Evolutionary conservation across 1,140 invertebrate genomes (phyloP).

Genomic region (Melitaea cinxia): DNA sequence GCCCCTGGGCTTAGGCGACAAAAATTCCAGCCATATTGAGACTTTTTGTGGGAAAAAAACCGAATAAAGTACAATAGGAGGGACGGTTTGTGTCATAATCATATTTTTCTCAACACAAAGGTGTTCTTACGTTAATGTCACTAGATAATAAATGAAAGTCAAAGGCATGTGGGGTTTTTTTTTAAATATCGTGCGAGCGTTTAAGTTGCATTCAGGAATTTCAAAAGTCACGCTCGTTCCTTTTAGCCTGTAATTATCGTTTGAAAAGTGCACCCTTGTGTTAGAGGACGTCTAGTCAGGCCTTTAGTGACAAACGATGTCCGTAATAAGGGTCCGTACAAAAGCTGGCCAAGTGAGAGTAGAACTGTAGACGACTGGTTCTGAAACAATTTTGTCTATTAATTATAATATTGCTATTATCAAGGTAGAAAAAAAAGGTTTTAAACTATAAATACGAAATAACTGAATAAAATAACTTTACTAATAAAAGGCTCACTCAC

Average conservation of each 20-base stretch:
- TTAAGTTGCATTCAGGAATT: slow-evolving; percentile 37
- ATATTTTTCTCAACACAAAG: slow-evolving; percentile 73
- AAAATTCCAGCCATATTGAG: slow-evolving; percentile 62
- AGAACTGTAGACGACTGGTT: too few relatives aligned
- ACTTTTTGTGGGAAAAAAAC: slow-evolving; percentile 62
- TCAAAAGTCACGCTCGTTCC: slow-evolving; percentile 35
- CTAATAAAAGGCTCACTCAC: too few relatives aligned
- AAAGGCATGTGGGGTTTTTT: slow-evolving; percentile 50
- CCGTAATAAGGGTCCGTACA: slow-evolving; percentile 8
- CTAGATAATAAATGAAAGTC: slow-evolving; percentile 67
- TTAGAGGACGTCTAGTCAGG: slow-evolving; percentile 15
- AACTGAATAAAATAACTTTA: too few relatives aligned
- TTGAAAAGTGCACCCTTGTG: slow-evolving; percentile 17
- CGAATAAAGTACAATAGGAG: slow-evolving; percentile 72
- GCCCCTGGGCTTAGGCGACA: slow-evolving; percentile 33
- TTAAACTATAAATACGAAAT: too few relatives aligned
- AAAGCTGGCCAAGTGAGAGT: slow-evolving; percentile 19
- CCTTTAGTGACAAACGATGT: slow-evolving; percentile 17
- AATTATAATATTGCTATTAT: too few relatives aligned
- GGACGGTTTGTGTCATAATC: slow-evolving; percentile 69
- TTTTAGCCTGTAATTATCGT: slow-evolving; percentile 37
- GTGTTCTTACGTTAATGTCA: slow-evolving; percentile 71
- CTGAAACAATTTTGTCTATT: too few relatives aligned
- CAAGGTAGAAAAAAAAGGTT: too few relatives aligned
- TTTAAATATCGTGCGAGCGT: slow-evolving; percentile 18